Percentiles rank a stretch among this genome's conserved stretches.
Evolutionary conservation across 2,797 vertebrate genomes (phyloP).

Genomic region (Neosalanx taihuensis): DNA sequence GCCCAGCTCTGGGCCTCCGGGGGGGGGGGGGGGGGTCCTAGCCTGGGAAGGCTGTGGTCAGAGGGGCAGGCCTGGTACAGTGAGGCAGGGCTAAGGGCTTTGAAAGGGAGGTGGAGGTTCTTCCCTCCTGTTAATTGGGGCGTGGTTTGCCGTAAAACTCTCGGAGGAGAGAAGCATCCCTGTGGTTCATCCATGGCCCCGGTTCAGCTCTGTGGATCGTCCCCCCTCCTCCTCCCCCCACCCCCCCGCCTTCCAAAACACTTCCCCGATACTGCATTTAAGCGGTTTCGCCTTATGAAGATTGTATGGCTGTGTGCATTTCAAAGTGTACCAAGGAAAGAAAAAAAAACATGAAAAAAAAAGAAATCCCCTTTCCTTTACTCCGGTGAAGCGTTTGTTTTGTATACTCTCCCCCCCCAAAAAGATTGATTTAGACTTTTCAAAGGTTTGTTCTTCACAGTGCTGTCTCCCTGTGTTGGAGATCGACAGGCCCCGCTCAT

Average conservation of each 20-base stretch:
- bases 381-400: conserved; percentile 72
- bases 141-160: conserved; percentile 41
- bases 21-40: conserved; percentile 43
- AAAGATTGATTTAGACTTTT: conserved; percentile 84
- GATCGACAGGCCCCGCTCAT: conserved; percentile 77
- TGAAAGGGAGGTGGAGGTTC: conserved; percentile 33
- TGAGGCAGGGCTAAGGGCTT: conserved; percentile 24
- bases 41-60: conserved; percentile 67
- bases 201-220: conserved; percentile 43
- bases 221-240: conserved; percentile 21
- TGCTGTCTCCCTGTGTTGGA: conserved; percentile 71
- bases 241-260: conserved; percentile 62
- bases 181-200: conserved; percentile 50
- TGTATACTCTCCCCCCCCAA: conserved; percentile 68
- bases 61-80: conserved; percentile 26
- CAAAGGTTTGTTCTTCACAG: conserved; percentile 81
- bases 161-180: conserved; percentile 52
- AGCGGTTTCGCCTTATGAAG: conserved; percentile 78
- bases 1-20: conserved; percentile 60
- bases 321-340: conserved; percentile 64
- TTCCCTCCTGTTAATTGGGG: conserved; percentile 48
- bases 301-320: conserved; percentile 79
- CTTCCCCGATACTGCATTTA: conserved; percentile 74
- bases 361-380: conserved; percentile 69
- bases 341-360: no score